Conservation (phyloP, 2,888 invertebrate genomes). For the Troilus luridus region DNA sequence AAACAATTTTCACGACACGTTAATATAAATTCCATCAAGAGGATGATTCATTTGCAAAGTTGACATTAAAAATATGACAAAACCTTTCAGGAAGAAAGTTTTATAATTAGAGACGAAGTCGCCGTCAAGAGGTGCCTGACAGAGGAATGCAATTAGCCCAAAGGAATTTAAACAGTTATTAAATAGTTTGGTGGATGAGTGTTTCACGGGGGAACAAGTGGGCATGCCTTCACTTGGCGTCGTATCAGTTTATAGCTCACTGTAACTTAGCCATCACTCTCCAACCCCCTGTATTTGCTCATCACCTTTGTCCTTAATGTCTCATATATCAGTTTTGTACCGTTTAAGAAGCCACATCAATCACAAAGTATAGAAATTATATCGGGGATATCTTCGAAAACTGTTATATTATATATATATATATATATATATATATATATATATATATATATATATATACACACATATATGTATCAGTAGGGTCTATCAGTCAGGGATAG, state of each 20-base stretch:
- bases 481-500: too few relatives aligned
- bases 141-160: slow-evolving; percentile 43
- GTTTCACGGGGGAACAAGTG: background rate
- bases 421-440: too few relatives aligned
- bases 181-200: slow-evolving; percentile 24
- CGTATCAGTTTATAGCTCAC: background rate
- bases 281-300: background rate
- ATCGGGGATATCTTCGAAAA: too few relatives aligned
- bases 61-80: slow-evolving; percentile 32
- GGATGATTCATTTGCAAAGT: background rate
- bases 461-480: too few relatives aligned
- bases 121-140: background rate
- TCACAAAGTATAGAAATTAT: too few relatives aligned
- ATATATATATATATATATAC: too few relatives aligned
- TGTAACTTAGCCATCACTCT: background rate
- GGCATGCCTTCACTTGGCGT: background rate
- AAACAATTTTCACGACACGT: background rate
- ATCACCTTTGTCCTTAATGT: background rate
- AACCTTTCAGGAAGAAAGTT: slow-evolving; percentile 1
- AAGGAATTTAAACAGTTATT: slow-evolving; percentile 42
- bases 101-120: slow-evolving; percentile 16
- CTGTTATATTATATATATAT: too few relatives aligned
- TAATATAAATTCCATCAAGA: background rate
- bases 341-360: too few relatives aligned
- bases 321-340: too few relatives aligned